Percentiles rank a stretch among this genome's conserved stretches.
Evolutionary conservation across 2,888 invertebrate genomes (phyloP).

Genomic region (Euplagia quadripunctaria): DNA sequence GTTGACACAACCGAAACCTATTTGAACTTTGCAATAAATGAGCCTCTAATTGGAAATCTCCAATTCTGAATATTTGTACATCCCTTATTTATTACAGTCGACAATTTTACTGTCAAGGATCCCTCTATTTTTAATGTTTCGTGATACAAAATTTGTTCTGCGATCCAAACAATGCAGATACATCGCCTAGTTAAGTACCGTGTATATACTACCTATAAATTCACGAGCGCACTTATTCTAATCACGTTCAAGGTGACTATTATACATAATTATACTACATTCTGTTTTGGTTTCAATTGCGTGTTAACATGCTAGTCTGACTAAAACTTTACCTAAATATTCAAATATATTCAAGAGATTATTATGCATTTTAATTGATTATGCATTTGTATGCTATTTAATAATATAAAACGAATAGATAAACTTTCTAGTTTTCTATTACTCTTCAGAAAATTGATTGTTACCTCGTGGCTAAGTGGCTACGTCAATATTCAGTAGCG

Average conservation of each 20-base stretch:
- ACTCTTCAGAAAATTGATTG: slow-evolving; percentile 47
- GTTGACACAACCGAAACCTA: slow-evolving; percentile 54
- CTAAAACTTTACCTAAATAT: neutral
- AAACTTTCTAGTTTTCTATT: slow-evolving; percentile 45
- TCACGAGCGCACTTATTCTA: slow-evolving; percentile 21
- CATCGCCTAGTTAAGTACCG: neutral
- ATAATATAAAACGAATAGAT: slow-evolving; percentile 36
- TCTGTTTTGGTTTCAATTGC: slow-evolving; percentile 29
- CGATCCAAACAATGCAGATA: neutral
- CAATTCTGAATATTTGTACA: slow-evolving; percentile 44
- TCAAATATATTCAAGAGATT: neutral
- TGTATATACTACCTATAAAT: neutral
- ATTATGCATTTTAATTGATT: neutral
- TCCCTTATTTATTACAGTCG: slow-evolving; percentile 35
- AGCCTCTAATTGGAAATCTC: slow-evolving; percentile 53
- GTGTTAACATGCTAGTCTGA: neutral
- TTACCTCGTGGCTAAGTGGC: slow-evolving; percentile 34
- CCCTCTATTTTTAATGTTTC: neutral
- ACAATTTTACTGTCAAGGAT: slow-evolving; percentile 18
- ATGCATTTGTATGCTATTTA: slow-evolving; percentile 33
- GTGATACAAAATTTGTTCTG: neutral
- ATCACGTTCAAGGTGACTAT: slow-evolving; percentile 29
- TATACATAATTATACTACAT: slow-evolving; percentile 13
- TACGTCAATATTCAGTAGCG: slow-evolving; percentile 33
- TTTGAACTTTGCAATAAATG: slow-evolving; percentile 54